Base-by-base conservation (phyloP, 2,888 invertebrate species). In the Gymnosoma rotundatum region DNA sequence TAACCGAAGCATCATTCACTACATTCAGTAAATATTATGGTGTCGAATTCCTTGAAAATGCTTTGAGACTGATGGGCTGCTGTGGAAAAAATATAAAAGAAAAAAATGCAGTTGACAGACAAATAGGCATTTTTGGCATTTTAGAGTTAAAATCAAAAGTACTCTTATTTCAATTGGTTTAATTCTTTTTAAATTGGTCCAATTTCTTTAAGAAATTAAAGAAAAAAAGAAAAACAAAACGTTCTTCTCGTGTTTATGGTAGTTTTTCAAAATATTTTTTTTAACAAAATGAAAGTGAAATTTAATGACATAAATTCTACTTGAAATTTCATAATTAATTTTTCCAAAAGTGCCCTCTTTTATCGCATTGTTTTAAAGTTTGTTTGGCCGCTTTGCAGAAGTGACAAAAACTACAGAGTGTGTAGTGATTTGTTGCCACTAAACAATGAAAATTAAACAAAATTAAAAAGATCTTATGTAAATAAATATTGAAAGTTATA, bases 51-150 rank as follows among this genome's bases (percentile, higher is more conserved):
- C 74, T 63, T 45, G 54, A 56, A 18, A 58, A 42, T 70, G 16
- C 36, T 38, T 64, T 48, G 67, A 84, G 84, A 84, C 81, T 70
- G 69, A 10, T 25, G 48, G 81, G 84, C 75, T 75, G 69, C 61
- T 52, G 18, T 38, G 36, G 69, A 45, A 21, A 63, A 32, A 36
- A 32, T 36, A 45, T 18, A 69, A 42, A 32, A 21, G 56, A 42
- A 36, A 36, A 21, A 69, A 61, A 32, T 25, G 56, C 70, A 78
- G 69, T 81, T 81, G 84, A 84, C 70, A 81, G 81, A 84, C 81
- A 84, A 74, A 84, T 70, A 78, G 84, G 84, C 84, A 79, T 79
- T 70, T 69, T 10, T 16, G 50, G 67, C 42, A 32, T 32, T 32
- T 32, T 32, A 32, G 6, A 32, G 32, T 32, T 32, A 32, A 32